phyloP scores from a whole-genome alignment of 1,140 invertebrate genomes.

The Papilio aristodemus region DNA sequence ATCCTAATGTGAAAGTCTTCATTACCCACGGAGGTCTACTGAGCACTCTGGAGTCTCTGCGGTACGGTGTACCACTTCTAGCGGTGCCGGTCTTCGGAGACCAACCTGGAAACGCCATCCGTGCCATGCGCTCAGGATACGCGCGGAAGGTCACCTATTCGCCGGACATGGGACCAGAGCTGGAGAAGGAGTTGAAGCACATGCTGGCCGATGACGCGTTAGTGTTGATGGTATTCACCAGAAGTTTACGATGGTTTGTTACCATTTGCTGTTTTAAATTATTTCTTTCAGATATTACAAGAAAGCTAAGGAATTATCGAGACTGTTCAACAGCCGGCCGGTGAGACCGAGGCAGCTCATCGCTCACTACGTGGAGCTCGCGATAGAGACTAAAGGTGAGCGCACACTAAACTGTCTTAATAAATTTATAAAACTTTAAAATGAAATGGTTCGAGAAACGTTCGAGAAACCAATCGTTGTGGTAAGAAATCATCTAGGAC shows the following conservation, averaged over 20 bases:
- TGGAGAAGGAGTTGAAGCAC: conserved; percentile 40
- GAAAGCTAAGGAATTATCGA: conserved; percentile 47
- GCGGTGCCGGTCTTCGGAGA: conserved; percentile 83
- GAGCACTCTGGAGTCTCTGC: conserved; percentile 82
- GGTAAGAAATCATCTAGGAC: too few relatives aligned
- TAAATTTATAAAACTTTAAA: too few relatives aligned
- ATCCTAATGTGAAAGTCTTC: conserved; percentile 77
- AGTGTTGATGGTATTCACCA: too few relatives aligned
- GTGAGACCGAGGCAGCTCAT: conserved; percentile 46
- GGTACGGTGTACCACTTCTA: conserved; percentile 82
- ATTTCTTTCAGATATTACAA: conserved; percentile 52
- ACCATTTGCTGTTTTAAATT: not conserved
- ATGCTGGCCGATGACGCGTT: conserved; percentile 48
- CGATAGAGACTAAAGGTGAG: conserved; percentile 59
- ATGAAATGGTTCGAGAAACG: too few relatives aligned
- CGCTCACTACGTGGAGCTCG: conserved; percentile 48
- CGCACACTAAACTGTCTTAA: too few relatives aligned
- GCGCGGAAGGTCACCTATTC: conserved; percentile 40
- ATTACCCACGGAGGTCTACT: conserved; percentile 85
- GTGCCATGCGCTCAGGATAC: conserved; percentile 37
- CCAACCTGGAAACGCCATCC: conserved; percentile 55
- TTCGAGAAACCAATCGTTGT: too few relatives aligned
- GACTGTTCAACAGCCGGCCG: conserved; percentile 48
- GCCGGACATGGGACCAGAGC: conserved; percentile 37
- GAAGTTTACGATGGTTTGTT: too few relatives aligned